Conservation (phyloP, 1,140 invertebrate species). For the Anastrepha ludens region DNA sequence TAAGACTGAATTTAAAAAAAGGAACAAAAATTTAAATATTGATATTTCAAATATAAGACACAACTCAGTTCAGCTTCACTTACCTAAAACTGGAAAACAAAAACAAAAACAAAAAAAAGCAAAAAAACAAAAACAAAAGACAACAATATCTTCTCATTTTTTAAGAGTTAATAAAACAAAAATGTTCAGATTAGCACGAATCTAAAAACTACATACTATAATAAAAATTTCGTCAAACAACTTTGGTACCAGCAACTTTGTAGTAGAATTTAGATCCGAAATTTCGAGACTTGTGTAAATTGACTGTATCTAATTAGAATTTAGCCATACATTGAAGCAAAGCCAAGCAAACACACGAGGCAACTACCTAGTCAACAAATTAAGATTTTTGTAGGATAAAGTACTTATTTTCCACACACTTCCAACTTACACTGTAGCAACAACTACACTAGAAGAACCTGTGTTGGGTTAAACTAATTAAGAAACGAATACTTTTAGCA, state of each 20-base stretch:
- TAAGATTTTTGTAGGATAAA: not conserved
- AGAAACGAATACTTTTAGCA: constrained; percentile 25
- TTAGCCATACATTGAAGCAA: constrained; percentile 20
- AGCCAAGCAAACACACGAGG: not conserved
- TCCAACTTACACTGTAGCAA: constrained; percentile 25
- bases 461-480: constrained; percentile 33
- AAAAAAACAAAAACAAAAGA: constrained; percentile 5
- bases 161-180: not conserved
- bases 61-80: constrained; percentile 51
- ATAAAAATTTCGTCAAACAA: constrained; percentile 32
- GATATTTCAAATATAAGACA: constrained; percentile 48
- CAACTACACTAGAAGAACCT: constrained; percentile 9
- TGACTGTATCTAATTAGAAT: constrained; percentile 41
- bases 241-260: constrained; percentile 28
- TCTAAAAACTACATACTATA: constrained; percentile 6
- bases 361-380: constrained; percentile 21
- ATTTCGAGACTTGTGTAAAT: constrained; percentile 34
- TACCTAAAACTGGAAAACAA: constrained; percentile 34
- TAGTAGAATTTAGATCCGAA: constrained; percentile 19
- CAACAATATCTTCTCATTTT: constrained; percentile 33
- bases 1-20: constrained; percentile 69
- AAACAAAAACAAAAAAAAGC: constrained; percentile 49
- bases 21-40: constrained; percentile 49
- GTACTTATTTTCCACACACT: constrained; percentile 28
- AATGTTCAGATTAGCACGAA: constrained; percentile 46